Conservation (phyloP, 1,140 invertebrate species). For the Drosophila suzukii region DNA sequence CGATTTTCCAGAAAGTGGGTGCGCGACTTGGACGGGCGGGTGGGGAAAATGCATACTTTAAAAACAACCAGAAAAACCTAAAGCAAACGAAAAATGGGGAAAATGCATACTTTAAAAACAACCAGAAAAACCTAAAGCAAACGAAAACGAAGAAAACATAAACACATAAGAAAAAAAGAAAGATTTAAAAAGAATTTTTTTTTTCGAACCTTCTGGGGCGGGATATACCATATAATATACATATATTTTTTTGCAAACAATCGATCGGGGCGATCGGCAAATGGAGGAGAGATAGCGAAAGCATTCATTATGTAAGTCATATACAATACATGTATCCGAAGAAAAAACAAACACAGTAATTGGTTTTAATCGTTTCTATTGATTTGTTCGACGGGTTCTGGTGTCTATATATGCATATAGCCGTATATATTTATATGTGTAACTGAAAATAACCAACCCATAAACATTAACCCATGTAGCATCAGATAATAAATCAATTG, state of each 20-base stretch:
- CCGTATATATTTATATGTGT: conserved; percentile 6
- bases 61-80: conserved; percentile 35
- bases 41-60: conserved; percentile 32
- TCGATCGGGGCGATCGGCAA: conserved; percentile 22
- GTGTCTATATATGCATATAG: conserved; percentile 22
- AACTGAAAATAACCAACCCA: conserved; percentile 18
- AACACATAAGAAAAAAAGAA: neutral
- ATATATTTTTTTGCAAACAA: conserved; percentile 42
- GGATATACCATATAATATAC: conserved; percentile 37
- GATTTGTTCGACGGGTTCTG: conserved; percentile 3
- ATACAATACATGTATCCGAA: conserved; percentile 29
- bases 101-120: conserved; percentile 32
- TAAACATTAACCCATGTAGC: conserved; percentile 32
- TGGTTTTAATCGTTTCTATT: conserved; percentile 11
- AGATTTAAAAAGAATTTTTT: conserved; percentile 23
- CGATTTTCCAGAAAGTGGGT: conserved; percentile 19
- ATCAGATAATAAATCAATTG: conserved; percentile 25
- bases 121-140: conserved; percentile 35
- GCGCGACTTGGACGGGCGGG: conserved; percentile 21
- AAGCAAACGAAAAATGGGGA: conserved; percentile 27
- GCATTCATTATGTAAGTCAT: conserved; percentile 34
- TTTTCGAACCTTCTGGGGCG: conserved; percentile 46
- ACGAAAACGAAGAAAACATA: conserved; percentile 11
- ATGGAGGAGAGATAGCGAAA: conserved; percentile 20
- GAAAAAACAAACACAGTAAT: conserved; percentile 9